A percentile compares a stretch with the other conserved stretches of the same genome.
phyloP scores from a whole-genome alignment of 2,797 vertebrate genomes.

The Cyclopterus lumpus region DNA sequence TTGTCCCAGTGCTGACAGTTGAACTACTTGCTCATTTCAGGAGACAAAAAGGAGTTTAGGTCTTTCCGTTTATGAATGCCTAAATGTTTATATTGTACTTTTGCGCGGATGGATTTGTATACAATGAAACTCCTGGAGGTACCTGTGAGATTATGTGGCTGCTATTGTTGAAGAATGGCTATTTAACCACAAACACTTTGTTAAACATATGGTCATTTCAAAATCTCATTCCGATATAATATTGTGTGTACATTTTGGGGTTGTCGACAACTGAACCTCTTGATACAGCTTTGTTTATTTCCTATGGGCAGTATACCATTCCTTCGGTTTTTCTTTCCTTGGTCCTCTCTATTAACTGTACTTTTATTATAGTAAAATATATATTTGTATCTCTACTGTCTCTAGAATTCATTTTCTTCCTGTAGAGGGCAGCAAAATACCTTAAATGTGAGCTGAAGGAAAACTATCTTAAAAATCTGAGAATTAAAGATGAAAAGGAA shows the following conservation, averaged over 20 bases:
- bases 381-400: slow-evolving; percentile 34
- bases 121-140: background rate
- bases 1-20: background rate
- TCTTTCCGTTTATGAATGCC: background rate
- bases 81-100: background rate
- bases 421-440: slow-evolving; percentile 68
- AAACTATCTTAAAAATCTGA: background rate
- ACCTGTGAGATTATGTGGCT: background rate
- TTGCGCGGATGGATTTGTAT: background rate
- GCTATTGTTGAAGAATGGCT: background rate
- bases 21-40: background rate
- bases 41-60: background rate
- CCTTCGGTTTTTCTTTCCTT: background rate
- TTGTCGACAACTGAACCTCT: background rate
- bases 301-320: background rate
- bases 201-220: background rate
- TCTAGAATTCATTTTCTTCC: background rate
- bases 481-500: background rate
- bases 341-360: background rate
- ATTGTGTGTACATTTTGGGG: background rate
- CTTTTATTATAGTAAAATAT: slow-evolving; percentile 41
- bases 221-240: background rate
- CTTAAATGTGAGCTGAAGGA: slow-evolving; percentile 5
- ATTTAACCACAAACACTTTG: background rate
- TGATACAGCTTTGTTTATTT: background rate